Evolutionary conservation across 2,797 vertebrate genomes (phyloP), one percentile per base, ranked within the genome.

Genomic region (Protosalanx chinensis): DNA sequence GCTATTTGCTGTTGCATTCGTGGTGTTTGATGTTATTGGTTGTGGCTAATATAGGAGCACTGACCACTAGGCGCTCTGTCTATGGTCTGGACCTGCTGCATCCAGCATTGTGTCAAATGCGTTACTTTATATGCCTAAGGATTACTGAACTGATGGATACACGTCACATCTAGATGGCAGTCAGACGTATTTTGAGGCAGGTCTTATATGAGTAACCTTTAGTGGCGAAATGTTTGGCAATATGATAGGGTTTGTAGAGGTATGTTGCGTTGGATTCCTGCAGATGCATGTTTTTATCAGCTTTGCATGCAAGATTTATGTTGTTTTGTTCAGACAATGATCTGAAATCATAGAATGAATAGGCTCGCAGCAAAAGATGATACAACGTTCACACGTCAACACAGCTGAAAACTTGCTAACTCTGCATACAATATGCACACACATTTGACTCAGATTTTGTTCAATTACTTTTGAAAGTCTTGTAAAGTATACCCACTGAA

Each of bases 31-130:
- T 53, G 35, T 57, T 66, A 70, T 75, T 65, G 46, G 57, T 77
- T 37, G 70, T 71, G 77, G 71, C 69, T 64, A 13, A 15, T 32
- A 12, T 46, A 8, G 29, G 49, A 53, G 72, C 41, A 46, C 62
- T 71, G 72, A 76, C 71, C 59, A 61, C 53, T 70, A 41, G 61
- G 60, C 72, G 68, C 41, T 72, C 76, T 74, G 67, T 77, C 73
- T 78, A 73, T 76, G 77, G 68, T 77, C 20, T 33, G 46, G 62
- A 49, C 61, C 41, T 15, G 51, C 32, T 71, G 35, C 59, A 59
- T 68, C 63, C 30, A 63, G 60, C 33, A 37, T 5, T 56, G 51
- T 56, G 51, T 46, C 41, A 8, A 46, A n/a, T n/a, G 51, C 6
- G 16, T 56, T 56, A 18, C 23, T 27, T 20, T 27, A 2, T 59